phyloP scores from a whole-genome alignment of 2,797 vertebrate species.

The Pangasius larnaudii region DNA sequence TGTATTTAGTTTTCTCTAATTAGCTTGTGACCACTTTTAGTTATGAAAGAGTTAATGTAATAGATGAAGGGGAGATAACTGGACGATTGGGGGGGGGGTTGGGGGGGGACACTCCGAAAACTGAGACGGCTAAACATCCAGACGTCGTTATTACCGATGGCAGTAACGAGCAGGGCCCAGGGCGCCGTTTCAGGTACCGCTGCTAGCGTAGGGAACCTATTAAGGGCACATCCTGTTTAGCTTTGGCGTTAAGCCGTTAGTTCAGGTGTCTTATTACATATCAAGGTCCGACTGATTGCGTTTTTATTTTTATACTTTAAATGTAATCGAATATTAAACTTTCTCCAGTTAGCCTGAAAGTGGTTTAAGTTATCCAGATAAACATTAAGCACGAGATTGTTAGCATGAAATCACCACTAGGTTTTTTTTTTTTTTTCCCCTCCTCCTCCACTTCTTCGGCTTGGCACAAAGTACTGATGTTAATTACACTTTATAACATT shows the following conservation, averaged over 20 bases:
- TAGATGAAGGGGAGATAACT: neutral
- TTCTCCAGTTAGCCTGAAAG: neutral
- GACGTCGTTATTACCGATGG: neutral
- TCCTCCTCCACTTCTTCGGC: neutral
- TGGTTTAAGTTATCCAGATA: neutral
- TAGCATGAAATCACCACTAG: neutral
- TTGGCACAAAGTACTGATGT: accelerated
- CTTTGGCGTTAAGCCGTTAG: neutral
- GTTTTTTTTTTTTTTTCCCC: neutral
- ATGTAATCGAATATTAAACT: neutral
- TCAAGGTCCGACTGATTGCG: neutral
- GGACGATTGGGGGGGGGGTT: too few species aligned
- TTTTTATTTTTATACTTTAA: neutral
- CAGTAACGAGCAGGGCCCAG: neutral
- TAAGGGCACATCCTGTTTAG: neutral
- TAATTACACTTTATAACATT: neutral
- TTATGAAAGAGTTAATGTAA: neutral
- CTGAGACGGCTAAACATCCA: neutral
- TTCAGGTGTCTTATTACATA: neutral
- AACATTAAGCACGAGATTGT: too few species aligned
- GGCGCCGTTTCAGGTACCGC: neutral
- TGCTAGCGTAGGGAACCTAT: neutral
- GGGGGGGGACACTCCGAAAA: neutral
- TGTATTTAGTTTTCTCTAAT: neutral
- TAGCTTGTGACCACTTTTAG: neutral